Evolutionary conservation across 2,888 invertebrate species (phyloP).

Genomic region (Leucania comma): DNA sequence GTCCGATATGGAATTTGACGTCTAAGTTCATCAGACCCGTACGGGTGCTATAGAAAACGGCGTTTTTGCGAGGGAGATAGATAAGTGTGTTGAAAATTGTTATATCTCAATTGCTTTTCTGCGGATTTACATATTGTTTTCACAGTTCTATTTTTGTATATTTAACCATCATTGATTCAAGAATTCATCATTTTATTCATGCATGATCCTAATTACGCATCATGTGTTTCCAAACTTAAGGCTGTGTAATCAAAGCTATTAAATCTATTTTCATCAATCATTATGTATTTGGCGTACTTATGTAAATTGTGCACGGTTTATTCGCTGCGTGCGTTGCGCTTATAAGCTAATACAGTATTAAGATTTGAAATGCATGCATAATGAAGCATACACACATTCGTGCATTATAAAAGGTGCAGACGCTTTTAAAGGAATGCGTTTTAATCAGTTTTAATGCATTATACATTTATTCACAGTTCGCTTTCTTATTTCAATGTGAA

Average conservation of each 20-base stretch:
- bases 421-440: conserved; percentile 49
- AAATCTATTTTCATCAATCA: conserved; percentile 4
- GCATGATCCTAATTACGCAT: no score
- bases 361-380: conserved; percentile 54
- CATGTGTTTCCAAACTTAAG: not conserved
- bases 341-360: conserved; percentile 39
- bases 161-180: no score
- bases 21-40: no score
- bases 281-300: conserved; percentile 23
- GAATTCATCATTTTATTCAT: no score
- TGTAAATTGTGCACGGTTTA: conserved; percentile 27
- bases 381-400: conserved; percentile 48
- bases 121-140: no score
- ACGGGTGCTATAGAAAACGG: no score
- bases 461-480: conserved; percentile 60
- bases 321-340: conserved; percentile 39
- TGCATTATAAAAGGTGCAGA: conserved; percentile 51
- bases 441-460: conserved; percentile 56
- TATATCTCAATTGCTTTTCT: no score
- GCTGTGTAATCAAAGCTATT: not conserved
- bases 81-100: no score
- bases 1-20: no score
- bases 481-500: conserved; percentile 58
- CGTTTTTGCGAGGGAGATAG: no score
- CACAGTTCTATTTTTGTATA: no score